Conservation (phyloP, 2,888 invertebrate genomes). For the Nasonia oneida region DNA sequence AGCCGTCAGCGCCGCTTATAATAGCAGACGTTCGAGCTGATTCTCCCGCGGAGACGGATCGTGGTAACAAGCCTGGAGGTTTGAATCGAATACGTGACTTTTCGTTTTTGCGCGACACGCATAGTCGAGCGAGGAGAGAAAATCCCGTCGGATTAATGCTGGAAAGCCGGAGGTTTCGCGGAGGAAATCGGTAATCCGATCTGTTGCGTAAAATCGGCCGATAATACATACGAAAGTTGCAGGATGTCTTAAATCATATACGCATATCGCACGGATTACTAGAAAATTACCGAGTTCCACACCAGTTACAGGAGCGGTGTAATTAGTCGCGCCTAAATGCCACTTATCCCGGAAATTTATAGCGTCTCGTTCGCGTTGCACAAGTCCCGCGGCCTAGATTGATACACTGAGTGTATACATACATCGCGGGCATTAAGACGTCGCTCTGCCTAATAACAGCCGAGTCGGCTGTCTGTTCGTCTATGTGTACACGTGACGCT, state of each 20-base stretch:
- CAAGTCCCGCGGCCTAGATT: not conserved
- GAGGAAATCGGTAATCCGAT: constrained; percentile 12
- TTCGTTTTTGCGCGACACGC: not conserved
- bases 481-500: not conserved
- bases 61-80: not conserved
- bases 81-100: not conserved
- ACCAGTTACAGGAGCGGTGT: not conserved
- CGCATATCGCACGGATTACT: not conserved
- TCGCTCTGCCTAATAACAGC: not conserved
- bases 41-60: not conserved
- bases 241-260: constrained; percentile 4
- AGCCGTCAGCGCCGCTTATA: constrained; percentile 19
- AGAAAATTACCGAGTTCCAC: not conserved
- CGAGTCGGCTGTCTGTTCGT: not conserved
- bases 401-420: not conserved
- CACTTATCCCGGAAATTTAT: constrained; percentile 8
- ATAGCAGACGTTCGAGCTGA: constrained; percentile 43
- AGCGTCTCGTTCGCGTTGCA: not conserved
- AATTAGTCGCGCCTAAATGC: not conserved
- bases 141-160: not conserved
- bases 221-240: not conserved
- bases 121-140: not conserved
- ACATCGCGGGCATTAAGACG: not conserved
- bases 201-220: not conserved
- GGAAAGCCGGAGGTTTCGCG: not conserved